Conservation (phyloP, 2,888 invertebrate genomes). For the Panzeria rudis region DNA sequence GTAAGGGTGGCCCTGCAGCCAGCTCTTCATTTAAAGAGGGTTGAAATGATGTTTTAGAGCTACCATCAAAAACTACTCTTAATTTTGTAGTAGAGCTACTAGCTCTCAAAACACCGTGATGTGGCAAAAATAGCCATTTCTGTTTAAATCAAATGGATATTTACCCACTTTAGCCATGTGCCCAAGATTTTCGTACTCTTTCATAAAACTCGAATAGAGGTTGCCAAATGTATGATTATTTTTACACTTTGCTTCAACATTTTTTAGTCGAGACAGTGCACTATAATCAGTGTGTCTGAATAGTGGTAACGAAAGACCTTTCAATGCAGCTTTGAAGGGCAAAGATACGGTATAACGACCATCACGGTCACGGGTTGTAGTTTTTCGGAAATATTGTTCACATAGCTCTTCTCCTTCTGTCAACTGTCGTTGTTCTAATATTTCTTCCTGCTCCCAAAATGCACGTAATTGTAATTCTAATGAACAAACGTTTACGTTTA, state of each 20-base stretch:
- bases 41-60: too few species aligned
- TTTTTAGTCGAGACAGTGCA: too few species aligned
- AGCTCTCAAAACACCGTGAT: constrained; percentile 36
- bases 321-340: constrained; percentile 6
- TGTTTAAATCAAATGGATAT: constrained; percentile 1
- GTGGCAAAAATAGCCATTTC: constrained; percentile 45
- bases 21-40: too few species aligned
- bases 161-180: constrained; percentile 30
- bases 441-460: constrained; percentile 10
- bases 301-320: too few species aligned
- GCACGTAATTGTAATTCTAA: not conserved
- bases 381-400: constrained; percentile 36
- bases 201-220: not conserved
- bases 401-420: constrained; percentile 1
- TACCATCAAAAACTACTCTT: too few species aligned
- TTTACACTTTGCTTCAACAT: not conserved
- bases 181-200: too few species aligned
- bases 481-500: not conserved
- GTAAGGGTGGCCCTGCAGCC: too few species aligned
- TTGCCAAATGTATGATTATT: not conserved
- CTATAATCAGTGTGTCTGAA: constrained; percentile 22
- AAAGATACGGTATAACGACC: not conserved
- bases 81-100: constrained; percentile 51
- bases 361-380: too few species aligned
- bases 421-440: not conserved